Evolutionary conservation across 2,113 vertebrate species (phyloP), one percentile per base, ranked within the genome.

Genomic region (Colistium nudipinnis): DNA sequence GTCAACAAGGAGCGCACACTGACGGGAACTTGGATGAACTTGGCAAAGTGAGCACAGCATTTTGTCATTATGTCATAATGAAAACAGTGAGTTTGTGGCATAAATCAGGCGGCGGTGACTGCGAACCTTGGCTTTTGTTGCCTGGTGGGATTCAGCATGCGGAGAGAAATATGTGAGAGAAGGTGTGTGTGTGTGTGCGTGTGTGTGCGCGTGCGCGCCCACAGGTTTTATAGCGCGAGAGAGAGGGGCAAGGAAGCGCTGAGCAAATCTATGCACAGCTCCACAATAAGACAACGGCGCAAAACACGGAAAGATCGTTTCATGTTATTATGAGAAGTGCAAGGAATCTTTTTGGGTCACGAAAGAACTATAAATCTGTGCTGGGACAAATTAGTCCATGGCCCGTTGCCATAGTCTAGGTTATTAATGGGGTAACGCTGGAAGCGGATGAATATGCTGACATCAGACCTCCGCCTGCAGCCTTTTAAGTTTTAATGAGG

Each of bases 21-120:
- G 85, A 88, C 83, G 73, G 76, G 63, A 77, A 47, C 69, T 85
- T 87, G 83, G 45, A 31, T 1, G 63, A 56, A 45, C 60, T n/a
- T n/a, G 60, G 44, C 36, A 47, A 60, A 61, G 63, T 0, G 64
- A 67, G 38, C 38, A 28, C 59, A 17, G 68, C 24, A 0, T 6
- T 10, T 63, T 72, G 44, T 65, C 61, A 62, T 57, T 55, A 45
- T 11, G 60, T 33, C 56, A 33, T 52, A 70, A 62, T 48, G 67
- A 76, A 74, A 70, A 11, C 62, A 74, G 45, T 1, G 17, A 28
- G 39, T n/a, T 12, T n/a, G 47, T 79, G 70, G 48, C n/a, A 25
- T 38, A 82, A 81, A 14, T 31, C 48, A 33, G 54, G 54, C 30
- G 19, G 52, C 14, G 1, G 57, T 4, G 45, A 63, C 66, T 76